Evolutionary conservation across 2,888 invertebrate species (phyloP).

Genomic region (Pycnomerus fuliginosus): DNA sequence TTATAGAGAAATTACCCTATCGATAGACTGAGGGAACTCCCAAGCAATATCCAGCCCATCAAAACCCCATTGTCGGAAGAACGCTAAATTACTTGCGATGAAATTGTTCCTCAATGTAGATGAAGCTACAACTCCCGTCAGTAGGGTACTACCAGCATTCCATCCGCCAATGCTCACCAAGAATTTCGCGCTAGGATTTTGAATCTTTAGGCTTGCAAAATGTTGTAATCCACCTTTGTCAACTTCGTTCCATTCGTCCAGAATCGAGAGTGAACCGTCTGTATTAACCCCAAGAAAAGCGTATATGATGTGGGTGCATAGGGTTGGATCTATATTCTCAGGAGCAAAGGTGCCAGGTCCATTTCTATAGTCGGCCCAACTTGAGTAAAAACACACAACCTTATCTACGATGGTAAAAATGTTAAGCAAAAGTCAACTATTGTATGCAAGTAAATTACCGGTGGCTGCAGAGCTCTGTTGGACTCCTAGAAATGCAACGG

Average conservation of each 20-base stretch:
- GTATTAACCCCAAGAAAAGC: conserved; percentile 67
- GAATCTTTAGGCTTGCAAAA: conserved; percentile 50
- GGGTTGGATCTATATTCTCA: conserved; percentile 62
- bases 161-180: conserved; percentile 69
- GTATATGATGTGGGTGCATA: conserved; percentile 77
- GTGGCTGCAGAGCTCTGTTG: conserved; percentile 4
- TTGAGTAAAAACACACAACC: conserved; percentile 18
- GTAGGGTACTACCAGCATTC: no score
- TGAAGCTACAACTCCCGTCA: conserved; percentile 4
- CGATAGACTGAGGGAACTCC: conserved; percentile 17
- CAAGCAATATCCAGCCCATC: conserved; percentile 21
- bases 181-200: conserved; percentile 58
- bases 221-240: conserved; percentile 22
- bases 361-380: conserved; percentile 43
- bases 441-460: conserved; percentile 1
- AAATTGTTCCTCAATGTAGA: conserved; percentile 44
- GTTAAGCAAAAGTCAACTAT: neutral
- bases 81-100: conserved; percentile 12
- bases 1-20: conserved; percentile 5
- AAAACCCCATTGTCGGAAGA: conserved; percentile 4
- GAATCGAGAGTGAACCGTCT: conserved; percentile 56
- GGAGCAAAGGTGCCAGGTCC: conserved; percentile 67
- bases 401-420: conserved; percentile 7
- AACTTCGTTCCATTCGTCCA: conserved; percentile 52
- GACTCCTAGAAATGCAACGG: neutral